A percentile compares a stretch with the other conserved stretches of the same genome.
These are phyloP conservation scores for Terebella lapidaria DNA, from an alignment of 2,888 invertebrate species.

Conservation along the genomic window DNA sequence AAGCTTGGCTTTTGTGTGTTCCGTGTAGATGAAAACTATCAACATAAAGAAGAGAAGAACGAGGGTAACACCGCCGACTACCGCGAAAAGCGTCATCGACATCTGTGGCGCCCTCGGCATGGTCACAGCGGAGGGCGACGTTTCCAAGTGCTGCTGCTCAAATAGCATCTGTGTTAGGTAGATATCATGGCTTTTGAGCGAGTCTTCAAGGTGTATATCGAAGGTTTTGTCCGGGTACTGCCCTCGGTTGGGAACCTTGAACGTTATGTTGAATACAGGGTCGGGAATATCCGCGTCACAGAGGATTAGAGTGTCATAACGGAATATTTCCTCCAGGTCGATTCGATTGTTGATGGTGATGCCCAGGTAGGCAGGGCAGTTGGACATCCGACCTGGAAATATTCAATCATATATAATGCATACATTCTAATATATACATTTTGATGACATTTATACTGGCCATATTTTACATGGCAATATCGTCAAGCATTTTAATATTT, in stretches of 20 bases:
- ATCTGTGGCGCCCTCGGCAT: conserved; percentile 1
- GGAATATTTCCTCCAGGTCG: conserved; percentile 24
- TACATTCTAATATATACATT: too few relatives aligned
- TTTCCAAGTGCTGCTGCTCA: conserved; percentile 14
- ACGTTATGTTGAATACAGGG: conserved; percentile 40
- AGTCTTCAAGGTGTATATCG: conserved; percentile 22
- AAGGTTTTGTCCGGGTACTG: conserved; percentile 25
- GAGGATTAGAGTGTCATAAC: conserved; percentile 40
- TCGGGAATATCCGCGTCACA: conserved; percentile 37
- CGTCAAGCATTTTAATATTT: too few relatives aligned
- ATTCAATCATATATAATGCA: too few relatives aligned
- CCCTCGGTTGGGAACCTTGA: conserved; percentile 30
- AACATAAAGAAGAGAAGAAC: conserved; percentile 14
- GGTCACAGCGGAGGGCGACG: conserved; percentile 3
- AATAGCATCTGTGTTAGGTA: conserved; percentile 25
- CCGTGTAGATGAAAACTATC: conserved; percentile 20
- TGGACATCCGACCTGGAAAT: conserved; percentile 28
- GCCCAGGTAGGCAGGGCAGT: conserved; percentile 42
- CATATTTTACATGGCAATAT: too few relatives aligned
- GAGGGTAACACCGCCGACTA: conserved; percentile 13
- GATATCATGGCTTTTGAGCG: conserved; percentile 18
- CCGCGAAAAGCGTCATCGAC: conserved; percentile 8
- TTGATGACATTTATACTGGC: too few relatives aligned
- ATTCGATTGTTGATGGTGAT: conserved; percentile 23
- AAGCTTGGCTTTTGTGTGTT: conserved; percentile 13